phyloP scores from a whole-genome alignment of 64 coral and sea anemone species.

The Stichodactyla mertensii region DNA sequence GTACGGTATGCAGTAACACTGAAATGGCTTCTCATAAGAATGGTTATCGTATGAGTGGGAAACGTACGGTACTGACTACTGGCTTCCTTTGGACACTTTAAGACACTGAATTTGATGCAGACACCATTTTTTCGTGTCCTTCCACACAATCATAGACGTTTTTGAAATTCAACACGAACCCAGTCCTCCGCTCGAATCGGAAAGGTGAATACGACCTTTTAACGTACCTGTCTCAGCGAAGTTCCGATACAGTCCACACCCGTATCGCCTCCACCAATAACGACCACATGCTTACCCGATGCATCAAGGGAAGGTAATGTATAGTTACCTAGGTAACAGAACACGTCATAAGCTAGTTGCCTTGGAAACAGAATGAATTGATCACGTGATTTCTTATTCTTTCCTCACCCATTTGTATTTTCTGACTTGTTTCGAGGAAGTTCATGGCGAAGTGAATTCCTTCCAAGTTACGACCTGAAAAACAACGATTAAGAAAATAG shows the following conservation, averaged over 20 bases:
- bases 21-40: too few relatives aligned
- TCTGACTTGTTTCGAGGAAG: slow-evolving; percentile 89
- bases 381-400: not conserved
- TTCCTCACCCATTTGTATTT: slow-evolving; percentile 84
- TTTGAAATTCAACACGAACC: too few relatives aligned
- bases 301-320: slow-evolving; percentile 60
- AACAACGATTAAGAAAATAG: not conserved
- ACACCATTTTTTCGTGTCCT: too few relatives aligned
- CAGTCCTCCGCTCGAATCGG: too few relatives aligned
- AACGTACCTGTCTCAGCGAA: slow-evolving; percentile 76
- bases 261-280: slow-evolving; percentile 96
- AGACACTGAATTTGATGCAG: too few relatives aligned
- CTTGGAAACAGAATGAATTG: not conserved
- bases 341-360: not conserved
- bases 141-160: too few relatives aligned
- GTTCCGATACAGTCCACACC: slow-evolving; percentile 93
- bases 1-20: too few relatives aligned
- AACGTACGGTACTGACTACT: too few relatives aligned
- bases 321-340: slow-evolving; percentile 56
- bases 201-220: not conserved
- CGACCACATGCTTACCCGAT: slow-evolving; percentile 67
- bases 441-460: slow-evolving; percentile 96
- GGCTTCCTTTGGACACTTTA: too few relatives aligned
- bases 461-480: slow-evolving; percentile 65
- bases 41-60: too few relatives aligned